Percentiles rank a stretch among this genome's conserved stretches.
These are phyloP conservation scores for Atlantisia rogersi DNA, from an alignment of 2,113 vertebrate genomes.

Conservation along the genomic window DNA sequence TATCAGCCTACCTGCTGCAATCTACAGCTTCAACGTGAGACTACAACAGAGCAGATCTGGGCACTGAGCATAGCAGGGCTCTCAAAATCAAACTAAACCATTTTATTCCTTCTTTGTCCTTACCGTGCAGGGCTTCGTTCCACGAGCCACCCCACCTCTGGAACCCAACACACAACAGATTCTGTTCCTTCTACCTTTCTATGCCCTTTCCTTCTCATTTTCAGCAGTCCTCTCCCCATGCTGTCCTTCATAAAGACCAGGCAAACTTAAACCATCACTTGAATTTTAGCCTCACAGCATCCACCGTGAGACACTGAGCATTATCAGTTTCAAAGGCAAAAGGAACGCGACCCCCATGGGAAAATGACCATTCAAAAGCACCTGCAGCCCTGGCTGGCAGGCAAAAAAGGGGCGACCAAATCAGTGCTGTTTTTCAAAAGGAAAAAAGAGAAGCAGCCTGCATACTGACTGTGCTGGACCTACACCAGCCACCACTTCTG, in stretches of 20 bases:
- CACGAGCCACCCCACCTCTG: not conserved
- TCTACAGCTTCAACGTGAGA: not conserved
- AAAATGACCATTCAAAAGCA: not conserved
- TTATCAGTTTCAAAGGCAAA: not conserved
- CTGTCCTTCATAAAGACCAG: not conserved
- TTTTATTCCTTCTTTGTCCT: not conserved
- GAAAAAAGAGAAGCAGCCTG: not conserved
- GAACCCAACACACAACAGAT: not conserved
- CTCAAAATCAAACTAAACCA: not conserved
- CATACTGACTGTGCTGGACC: not conserved
- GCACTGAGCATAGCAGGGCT: not conserved
- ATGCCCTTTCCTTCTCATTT: not conserved
- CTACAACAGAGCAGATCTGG: not conserved
- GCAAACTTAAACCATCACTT: not conserved
- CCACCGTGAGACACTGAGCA: accelerated
- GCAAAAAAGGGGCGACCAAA: not conserved
- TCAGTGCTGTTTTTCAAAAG: not conserved
- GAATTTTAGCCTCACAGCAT: not conserved
- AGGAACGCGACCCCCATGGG: not conserved
- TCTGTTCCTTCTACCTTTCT: not conserved
- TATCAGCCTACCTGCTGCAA: not conserved
- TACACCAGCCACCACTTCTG: not conserved
- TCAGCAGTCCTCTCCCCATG: not conserved
- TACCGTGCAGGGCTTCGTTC: not conserved
- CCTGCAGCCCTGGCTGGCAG: not conserved